Evolutionary conservation across 2,888 invertebrate genomes (phyloP).

Genomic region (Spicauda simplicius): DNA sequence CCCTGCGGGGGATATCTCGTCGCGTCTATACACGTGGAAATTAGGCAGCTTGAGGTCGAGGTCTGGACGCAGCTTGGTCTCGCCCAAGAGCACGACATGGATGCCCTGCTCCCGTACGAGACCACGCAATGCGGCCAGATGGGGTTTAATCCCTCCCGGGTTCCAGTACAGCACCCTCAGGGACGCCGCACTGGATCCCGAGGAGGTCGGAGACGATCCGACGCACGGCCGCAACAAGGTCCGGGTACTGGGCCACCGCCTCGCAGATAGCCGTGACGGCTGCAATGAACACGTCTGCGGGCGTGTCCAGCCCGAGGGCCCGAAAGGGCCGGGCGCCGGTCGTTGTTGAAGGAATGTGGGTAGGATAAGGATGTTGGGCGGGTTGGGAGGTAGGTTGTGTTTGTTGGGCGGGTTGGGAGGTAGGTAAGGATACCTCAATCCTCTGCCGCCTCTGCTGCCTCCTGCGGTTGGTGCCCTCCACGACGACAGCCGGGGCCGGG

Average conservation of each 20-base stretch:
- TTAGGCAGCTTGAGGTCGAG: background rate
- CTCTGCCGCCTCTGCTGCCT: background rate
- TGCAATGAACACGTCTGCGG: background rate
- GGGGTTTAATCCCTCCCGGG: no score
- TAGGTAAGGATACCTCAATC: background rate
- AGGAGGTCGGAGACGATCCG: background rate
- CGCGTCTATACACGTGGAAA: background rate
- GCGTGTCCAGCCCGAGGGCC: conserved; percentile 12
- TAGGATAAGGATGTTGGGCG: background rate
- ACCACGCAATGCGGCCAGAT: background rate
- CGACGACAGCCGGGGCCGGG: background rate
- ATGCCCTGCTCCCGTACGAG: background rate
- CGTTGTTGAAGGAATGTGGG: no score
- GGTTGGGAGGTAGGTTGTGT: background rate
- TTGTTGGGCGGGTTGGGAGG: background rate
- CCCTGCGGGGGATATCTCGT: background rate
- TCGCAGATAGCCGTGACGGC: background rate
- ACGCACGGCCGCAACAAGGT: background rate
- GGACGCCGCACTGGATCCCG: background rate
- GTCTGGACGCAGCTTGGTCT: background rate
- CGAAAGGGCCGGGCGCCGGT: background rate
- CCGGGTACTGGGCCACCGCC: background rate
- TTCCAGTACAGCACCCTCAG: no score
- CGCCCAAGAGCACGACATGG: conserved; percentile 11
- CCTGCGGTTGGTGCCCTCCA: background rate